phyloP scores from a whole-genome alignment of 2,888 invertebrate species.

The Hypsopygia costalis region DNA sequence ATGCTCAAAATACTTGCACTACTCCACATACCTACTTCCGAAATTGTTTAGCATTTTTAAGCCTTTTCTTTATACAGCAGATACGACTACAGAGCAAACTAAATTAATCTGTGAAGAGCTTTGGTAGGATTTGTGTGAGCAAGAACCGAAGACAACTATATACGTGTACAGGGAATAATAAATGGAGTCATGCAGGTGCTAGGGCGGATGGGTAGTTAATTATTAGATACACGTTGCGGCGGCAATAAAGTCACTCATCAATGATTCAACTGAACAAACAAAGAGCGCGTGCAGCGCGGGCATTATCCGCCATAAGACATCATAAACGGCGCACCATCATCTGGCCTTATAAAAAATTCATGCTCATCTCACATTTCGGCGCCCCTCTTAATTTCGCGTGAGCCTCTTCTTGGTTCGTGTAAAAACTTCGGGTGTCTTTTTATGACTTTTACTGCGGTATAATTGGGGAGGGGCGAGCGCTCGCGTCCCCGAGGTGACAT shows the following conservation, averaged over 20 bases:
- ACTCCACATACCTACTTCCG: no score
- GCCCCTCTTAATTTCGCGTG: slow-evolving; percentile 80
- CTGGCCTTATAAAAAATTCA: slow-evolving; percentile 80
- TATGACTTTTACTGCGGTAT: slow-evolving; percentile 81
- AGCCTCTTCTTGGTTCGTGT: slow-evolving; percentile 77
- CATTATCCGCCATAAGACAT: slow-evolving; percentile 78
- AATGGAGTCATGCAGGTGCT: neutral
- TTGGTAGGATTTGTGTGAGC: neutral
- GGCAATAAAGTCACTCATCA: slow-evolving; percentile 71
- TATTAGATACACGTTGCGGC: slow-evolving; percentile 60
- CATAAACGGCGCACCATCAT: slow-evolving; percentile 79
- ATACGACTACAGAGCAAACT: no score
- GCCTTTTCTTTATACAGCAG: no score
- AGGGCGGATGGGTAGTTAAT: slow-evolving; percentile 60
- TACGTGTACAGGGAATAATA: neutral
- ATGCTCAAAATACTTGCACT: no score
- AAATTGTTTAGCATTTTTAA: no score
- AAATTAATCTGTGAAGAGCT: no score
- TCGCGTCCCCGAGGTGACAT: slow-evolving; percentile 78
- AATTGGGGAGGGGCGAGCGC: slow-evolving; percentile 78
- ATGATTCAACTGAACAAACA: slow-evolving; percentile 71
- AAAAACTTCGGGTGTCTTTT: slow-evolving; percentile 81
- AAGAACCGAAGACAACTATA: neutral
- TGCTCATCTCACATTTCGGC: slow-evolving; percentile 80
- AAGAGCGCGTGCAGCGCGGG: slow-evolving; percentile 66